A percentile compares a stretch with the other conserved stretches of the same genome.
phyloP scores from a whole-genome alignment of 2,888 invertebrate species.

The Hermaeophaga mercurialis region DNA sequence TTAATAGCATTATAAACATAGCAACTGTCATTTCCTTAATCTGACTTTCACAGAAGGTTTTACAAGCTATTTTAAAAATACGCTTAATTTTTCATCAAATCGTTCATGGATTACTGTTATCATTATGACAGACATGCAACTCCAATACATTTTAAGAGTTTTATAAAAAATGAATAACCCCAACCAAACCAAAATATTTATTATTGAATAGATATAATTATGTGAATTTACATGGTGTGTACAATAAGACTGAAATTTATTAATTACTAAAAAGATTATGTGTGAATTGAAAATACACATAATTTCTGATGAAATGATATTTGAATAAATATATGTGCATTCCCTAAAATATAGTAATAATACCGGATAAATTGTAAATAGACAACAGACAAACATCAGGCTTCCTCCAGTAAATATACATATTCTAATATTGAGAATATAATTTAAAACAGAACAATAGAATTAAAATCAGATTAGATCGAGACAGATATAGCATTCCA shows the following conservation, averaged over 20 bases:
- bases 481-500: slow-evolving; percentile 8
- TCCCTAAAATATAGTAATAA: background rate
- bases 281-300: no score
- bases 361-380: background rate
- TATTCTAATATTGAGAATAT: slow-evolving; percentile 13
- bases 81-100: slow-evolving; percentile 10
- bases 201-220: no score
- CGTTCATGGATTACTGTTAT: background rate
- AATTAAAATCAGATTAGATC: slow-evolving; percentile 24
- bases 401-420: slow-evolving; percentile 7
- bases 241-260: no score
- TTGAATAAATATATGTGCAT: no score
- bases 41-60: slow-evolving; percentile 12
- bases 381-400: background rate
- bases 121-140: background rate
- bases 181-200: no score
- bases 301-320: no score
- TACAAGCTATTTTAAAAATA: slow-evolving; percentile 7
- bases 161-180: background rate
- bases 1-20: slow-evolving; percentile 23
- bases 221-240: no score
- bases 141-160: background rate
- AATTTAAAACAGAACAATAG: slow-evolving; percentile 22
- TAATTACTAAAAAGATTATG: no score
- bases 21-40: slow-evolving; percentile 20